Evolutionary conservation across 2,888 invertebrate genomes (phyloP).

Genomic region (Drosophila tanythrix): DNA sequence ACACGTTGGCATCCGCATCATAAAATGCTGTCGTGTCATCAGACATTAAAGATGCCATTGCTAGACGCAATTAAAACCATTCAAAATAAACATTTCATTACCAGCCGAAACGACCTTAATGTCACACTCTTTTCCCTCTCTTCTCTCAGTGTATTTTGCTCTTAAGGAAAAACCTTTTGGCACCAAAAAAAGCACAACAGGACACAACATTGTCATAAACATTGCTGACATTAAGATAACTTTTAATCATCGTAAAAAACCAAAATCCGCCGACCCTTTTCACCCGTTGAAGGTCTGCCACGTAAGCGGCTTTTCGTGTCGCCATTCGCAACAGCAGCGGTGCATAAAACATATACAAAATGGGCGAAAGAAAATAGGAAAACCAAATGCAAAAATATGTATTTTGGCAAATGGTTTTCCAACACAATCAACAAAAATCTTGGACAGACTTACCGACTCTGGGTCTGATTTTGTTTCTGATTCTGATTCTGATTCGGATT

Average conservation of each 20-base stretch:
- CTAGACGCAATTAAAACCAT: conserved; percentile 77
- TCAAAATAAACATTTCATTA: conserved; percentile 71
- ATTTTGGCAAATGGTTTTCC: conserved; percentile 40
- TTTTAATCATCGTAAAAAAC: conserved; percentile 77
- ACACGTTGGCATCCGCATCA: conserved; percentile 37
- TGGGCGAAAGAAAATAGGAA: conserved; percentile 23
- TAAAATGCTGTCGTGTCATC: conserved; percentile 57
- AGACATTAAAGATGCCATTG: conserved; percentile 71
- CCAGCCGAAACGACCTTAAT: conserved; percentile 52
- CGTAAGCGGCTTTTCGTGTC: conserved; percentile 74
- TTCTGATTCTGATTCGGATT: conserved; percentile 8
- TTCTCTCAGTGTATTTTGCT: neutral
- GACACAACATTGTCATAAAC: conserved; percentile 71
- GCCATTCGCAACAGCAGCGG: conserved; percentile 54
- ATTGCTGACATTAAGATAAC: conserved; percentile 76
- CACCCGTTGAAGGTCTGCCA: conserved; percentile 44
- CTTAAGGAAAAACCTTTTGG: conserved; percentile 16
- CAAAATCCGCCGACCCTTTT: conserved; percentile 37
- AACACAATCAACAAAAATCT: conserved; percentile 44
- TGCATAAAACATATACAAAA: conserved; percentile 25
- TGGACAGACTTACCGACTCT: conserved; percentile 48
- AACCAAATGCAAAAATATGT: conserved; percentile 39
- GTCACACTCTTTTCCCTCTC: neutral
- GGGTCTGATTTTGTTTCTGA: conserved; percentile 18
- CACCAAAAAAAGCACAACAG: conserved; percentile 50